Evolutionary conservation across 2,113 vertebrate genomes (phyloP).

Genomic region (Chionomys nivalis): DNA sequence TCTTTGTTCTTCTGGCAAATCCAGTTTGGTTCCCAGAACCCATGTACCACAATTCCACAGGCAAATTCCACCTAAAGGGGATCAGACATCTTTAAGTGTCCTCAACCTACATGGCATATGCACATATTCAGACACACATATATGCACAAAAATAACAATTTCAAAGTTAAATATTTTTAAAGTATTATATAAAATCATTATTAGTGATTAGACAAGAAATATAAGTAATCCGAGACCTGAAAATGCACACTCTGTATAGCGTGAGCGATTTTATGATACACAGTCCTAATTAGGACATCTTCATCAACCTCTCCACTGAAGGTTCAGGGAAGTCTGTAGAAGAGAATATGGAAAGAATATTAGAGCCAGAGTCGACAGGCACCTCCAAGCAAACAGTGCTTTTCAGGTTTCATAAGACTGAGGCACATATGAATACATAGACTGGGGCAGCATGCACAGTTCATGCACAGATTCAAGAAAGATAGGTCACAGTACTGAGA

Average conservation of each 20-base stretch:
- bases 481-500: background rate
- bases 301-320: background rate
- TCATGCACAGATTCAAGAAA: background rate
- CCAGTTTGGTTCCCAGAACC: too few species aligned
- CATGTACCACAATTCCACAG: too few species aligned
- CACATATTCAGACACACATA: background rate
- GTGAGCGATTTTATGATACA: background rate
- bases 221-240: background rate
- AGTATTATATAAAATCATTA: background rate
- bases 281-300: background rate
- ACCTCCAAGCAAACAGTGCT: background rate
- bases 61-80: too few species aligned
- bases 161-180: background rate
- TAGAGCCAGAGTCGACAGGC: background rate
- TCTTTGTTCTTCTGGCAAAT: too few species aligned
- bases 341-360: background rate
- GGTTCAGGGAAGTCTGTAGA: background rate
- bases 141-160: background rate
- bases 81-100: too few species aligned
- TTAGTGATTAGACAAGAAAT: background rate
- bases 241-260: background rate
- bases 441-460: background rate
- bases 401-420: background rate
- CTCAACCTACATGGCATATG: too few species aligned
- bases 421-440: background rate